These are phyloP conservation scores for Tapera naevia DNA, from an alignment of 2,797 vertebrate species.

Conservation along the genomic window DNA sequence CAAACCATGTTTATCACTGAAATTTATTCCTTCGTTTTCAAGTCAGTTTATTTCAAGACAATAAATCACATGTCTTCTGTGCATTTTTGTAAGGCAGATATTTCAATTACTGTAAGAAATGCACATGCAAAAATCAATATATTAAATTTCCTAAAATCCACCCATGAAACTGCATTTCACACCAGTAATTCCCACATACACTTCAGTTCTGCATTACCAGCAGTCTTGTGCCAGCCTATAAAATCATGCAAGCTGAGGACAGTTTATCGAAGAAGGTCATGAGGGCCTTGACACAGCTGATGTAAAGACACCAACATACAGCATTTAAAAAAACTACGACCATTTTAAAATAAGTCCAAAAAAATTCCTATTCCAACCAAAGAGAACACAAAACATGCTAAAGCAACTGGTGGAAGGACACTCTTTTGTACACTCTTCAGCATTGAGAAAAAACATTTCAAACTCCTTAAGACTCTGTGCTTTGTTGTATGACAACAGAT, in stretches of 20 bases:
- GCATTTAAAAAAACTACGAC: background rate
- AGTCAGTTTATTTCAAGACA: background rate
- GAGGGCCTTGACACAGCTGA: background rate
- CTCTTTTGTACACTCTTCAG: background rate
- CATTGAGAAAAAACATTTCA: background rate
- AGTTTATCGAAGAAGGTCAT: background rate
- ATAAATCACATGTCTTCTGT: background rate
- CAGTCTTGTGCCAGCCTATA: background rate
- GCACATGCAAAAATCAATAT: background rate
- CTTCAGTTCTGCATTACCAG: background rate
- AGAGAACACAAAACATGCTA: background rate
- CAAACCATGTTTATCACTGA: background rate
- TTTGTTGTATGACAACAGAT: background rate
- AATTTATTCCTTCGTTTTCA: background rate
- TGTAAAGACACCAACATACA: background rate
- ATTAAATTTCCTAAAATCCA: background rate
- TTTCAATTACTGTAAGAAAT: background rate
- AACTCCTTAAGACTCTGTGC: background rate
- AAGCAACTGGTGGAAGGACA: background rate
- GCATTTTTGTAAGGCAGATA: background rate
- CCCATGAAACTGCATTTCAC: background rate
- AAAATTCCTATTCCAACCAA: background rate
- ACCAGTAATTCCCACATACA: background rate
- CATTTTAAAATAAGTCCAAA: background rate
- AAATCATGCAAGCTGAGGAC: background rate